A percentile compares a stretch with the other conserved stretches of the same genome.
phyloP scores from a whole-genome alignment of 2,797 vertebrate genomes.

The Anniella stebbinsi region DNA sequence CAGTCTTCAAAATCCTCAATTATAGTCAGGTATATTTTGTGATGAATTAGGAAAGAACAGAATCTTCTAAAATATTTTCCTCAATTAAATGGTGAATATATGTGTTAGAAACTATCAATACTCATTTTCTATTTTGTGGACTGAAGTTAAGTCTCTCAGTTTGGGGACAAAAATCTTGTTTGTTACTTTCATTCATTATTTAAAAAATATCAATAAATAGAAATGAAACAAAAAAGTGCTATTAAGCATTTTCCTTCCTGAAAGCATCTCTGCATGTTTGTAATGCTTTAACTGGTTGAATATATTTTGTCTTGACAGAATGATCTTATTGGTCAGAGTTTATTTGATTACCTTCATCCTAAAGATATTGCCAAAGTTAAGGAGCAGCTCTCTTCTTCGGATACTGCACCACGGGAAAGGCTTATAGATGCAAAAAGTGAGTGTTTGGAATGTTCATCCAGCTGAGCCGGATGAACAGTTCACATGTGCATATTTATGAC shows the following conservation, averaged over 20 bases:
- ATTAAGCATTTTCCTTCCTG: neutral
- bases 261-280: conserved; percentile 2
- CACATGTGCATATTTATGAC: neutral
- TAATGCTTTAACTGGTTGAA: conserved; percentile 32
- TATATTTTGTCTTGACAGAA: conserved; percentile 83
- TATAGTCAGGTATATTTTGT: conserved; percentile 92
- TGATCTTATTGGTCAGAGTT: conserved; percentile 97
- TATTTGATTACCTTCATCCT: conserved; percentile 98
- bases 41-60: neutral
- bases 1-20: conserved; percentile 98
- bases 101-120: neutral
- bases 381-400: conserved; percentile 98
- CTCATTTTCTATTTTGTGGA: neutral
- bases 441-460: conserved; percentile 46
- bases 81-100: neutral
- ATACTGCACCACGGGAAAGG: conserved; percentile 93
- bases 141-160: neutral
- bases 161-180: neutral
- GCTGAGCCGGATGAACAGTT: neutral
- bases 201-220: neutral
- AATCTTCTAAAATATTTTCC: neutral
- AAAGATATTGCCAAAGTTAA: conserved; percentile 99
- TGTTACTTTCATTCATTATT: neutral
- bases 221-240: neutral
- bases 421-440: conserved; percentile 99